Evolutionary conservation across 1,140 invertebrate species (phyloP), one percentile per base, ranked within the genome.

Genomic region (Papilio machaon): DNA sequence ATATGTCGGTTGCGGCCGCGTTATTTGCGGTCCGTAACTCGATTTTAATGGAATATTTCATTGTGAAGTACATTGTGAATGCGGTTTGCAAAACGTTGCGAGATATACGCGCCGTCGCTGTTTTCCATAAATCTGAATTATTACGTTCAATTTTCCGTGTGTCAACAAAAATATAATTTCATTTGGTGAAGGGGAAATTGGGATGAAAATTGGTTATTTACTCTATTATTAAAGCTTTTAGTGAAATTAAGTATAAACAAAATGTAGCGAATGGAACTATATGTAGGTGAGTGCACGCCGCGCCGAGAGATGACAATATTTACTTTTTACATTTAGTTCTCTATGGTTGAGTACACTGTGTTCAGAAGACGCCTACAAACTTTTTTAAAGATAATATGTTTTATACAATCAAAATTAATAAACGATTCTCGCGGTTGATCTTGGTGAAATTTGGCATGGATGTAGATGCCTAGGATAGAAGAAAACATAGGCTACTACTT

Each of bases 111-210:
- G 58, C 54, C 15, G 38, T 10, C 8, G 52, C 35, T 46, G 58
- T 78, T 60, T 38, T 38, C 54, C 52, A 79, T 64, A 64, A 64
- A 64, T 79, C 77, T 79, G 54, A 79, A 79, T 79, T 79, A 79
- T 79, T 67, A 64, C 77, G 77, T 67, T 23, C 77, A 79, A 79
- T 79, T 79, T 79, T 79, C 77, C 58, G 77, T 67, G 77, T 79
- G 77, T 79, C 77, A 79, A 79, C 77, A 79, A 79, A 79, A 79
- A 79, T 79, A 64, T 79, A 79, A 79, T 79, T 79, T 79, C 77
- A 79, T 64, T 79, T 46, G 77, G 77, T n/a, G 30, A 17, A 38
- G 49, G 77, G 77, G 46, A 79, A 79, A 79, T 79, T 64, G 77
- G 77, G 77, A 79, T 79, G 77, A 79, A 79, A 79, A 79, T 79